phyloP scores from a whole-genome alignment of 1,140 invertebrate genomes.

The Phymorhynchus buccinoides region DNA sequence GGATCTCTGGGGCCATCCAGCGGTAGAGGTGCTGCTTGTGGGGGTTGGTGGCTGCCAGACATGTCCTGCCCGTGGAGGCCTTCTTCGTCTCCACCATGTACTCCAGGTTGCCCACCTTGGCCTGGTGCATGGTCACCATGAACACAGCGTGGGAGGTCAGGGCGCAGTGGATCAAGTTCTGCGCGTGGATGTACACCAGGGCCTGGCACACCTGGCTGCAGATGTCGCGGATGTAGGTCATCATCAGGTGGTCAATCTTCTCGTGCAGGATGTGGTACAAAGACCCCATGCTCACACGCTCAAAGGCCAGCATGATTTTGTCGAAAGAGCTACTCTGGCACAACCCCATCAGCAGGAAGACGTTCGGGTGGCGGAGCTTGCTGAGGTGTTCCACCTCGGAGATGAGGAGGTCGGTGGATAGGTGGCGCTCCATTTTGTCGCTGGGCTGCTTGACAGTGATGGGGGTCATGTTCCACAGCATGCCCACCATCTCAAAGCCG shows the following conservation, averaged over 20 bases:
- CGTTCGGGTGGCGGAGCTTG: slow-evolving; percentile 70
- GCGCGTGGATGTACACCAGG: slow-evolving; percentile 73
- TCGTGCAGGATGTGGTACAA: slow-evolving; percentile 70
- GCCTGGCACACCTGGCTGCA: slow-evolving; percentile 71
- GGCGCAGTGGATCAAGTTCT: slow-evolving; percentile 72
- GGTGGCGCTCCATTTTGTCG: slow-evolving; percentile 53
- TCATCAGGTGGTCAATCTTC: slow-evolving; percentile 64
- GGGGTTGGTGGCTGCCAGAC: slow-evolving; percentile 47
- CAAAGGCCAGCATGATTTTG: slow-evolving; percentile 71
- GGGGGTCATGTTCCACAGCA: slow-evolving; percentile 64
- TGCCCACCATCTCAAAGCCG: slow-evolving; percentile 47
- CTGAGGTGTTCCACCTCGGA: slow-evolving; percentile 69
- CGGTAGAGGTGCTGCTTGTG: slow-evolving; percentile 65
- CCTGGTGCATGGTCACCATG: slow-evolving; percentile 65
- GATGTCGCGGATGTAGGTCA: slow-evolving; percentile 48
- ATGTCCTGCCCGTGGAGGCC: slow-evolving; percentile 49
- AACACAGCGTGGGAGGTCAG: slow-evolving; percentile 74
- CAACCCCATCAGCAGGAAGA: slow-evolving; percentile 73
- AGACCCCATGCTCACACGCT: slow-evolving; percentile 71
- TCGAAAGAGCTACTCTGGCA: slow-evolving; percentile 71
- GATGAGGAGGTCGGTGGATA: slow-evolving; percentile 72
- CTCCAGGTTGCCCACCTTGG: slow-evolving; percentile 75
- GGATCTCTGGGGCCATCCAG: slow-evolving; percentile 75
- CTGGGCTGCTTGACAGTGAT: slow-evolving; percentile 72
- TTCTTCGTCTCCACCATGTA: slow-evolving; percentile 70